Conservation (phyloP, 2,113 vertebrate genomes). For the Procavia capensis region DNA sequence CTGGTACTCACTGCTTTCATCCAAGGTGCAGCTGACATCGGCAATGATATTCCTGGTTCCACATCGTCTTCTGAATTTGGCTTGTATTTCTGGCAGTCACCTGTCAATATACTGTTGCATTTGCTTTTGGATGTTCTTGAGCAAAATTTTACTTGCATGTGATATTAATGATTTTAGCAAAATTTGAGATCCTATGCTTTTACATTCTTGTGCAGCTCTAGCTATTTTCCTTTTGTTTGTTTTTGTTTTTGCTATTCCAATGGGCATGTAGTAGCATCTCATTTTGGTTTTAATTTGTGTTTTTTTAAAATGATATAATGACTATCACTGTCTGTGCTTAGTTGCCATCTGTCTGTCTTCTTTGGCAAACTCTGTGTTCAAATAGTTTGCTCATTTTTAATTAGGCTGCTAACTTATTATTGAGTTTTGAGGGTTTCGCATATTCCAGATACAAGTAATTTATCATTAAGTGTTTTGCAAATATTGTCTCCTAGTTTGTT, state of each 20-base stretch:
- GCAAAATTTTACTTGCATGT: too few relatives aligned
- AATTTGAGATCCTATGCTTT: neutral
- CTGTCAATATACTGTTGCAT: too few relatives aligned
- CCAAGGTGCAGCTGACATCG: too few relatives aligned
- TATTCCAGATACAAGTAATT: neutral
- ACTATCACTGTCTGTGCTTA: neutral
- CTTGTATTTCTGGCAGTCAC: too few relatives aligned
- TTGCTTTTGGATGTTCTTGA: too few relatives aligned
- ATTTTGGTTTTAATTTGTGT: neutral
- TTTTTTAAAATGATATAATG: neutral
- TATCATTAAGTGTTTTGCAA: neutral
- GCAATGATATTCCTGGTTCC: too few relatives aligned
- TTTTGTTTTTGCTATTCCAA: neutral
- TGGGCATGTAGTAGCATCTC: neutral
- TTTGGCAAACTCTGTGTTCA: conserved; percentile 19
- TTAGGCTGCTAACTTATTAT: too few relatives aligned
- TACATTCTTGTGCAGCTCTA: neutral
- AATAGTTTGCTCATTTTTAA: too few relatives aligned
- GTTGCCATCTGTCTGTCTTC: neutral
- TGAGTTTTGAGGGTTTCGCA: too few relatives aligned
- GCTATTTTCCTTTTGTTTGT: neutral
- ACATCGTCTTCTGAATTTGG: too few relatives aligned
- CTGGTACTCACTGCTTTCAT: too few relatives aligned
- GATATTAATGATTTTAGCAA: too few relatives aligned
- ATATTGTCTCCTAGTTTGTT: neutral